Percentiles rank a stretch among this genome's conserved stretches.
These are phyloP conservation scores for Apis mellifera DNA, from an alignment of 1,140 invertebrate species.

Conservation along the genomic window Amel_HAv3.1 CM009932.2:3266001-3266500, in stretches of 20 bases:
- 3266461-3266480: conserved; percentile 14
- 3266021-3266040: background rate
- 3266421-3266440: conserved; percentile 13
- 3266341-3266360: background rate
- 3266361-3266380: conserved; percentile 14
- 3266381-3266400: background rate
- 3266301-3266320: background rate
- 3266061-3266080: background rate
- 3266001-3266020: background rate
- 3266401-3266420: background rate
- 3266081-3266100: conserved; percentile 30
- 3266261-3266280: conserved; percentile 40
- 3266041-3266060: conserved; percentile 11
- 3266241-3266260: conserved; percentile 4
- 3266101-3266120: conserved; percentile 30
- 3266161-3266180: conserved; percentile 19
- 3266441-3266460: conserved; percentile 11
- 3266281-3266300: conserved; percentile 40
- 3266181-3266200: conserved; percentile 42
- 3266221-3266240: conserved; percentile 26
- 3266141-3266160: conserved; percentile 26
- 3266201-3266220: conserved; percentile 18
- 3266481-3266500: conserved; percentile 2
- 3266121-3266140: conserved; percentile 25
- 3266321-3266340: conserved; percentile 28